Conservation (phyloP, 2,888 invertebrate genomes). For the Philopedon plagiatum region DNA sequence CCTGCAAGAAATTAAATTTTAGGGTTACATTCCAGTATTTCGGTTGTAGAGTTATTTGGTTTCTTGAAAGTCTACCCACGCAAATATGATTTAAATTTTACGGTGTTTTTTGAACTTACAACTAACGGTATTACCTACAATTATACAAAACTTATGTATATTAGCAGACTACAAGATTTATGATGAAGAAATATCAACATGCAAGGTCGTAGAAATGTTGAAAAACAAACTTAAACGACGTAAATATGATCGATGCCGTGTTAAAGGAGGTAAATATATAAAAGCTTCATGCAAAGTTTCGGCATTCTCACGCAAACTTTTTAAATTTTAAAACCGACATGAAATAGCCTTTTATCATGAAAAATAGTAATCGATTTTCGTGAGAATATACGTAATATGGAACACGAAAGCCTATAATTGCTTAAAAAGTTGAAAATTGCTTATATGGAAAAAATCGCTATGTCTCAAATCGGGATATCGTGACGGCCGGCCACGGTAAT, state of each 20-base stretch:
- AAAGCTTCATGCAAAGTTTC: conserved; percentile 19
- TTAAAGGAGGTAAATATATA: conserved; percentile 3
- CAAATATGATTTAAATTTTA: too few species aligned
- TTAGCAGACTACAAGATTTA: conserved; percentile 5
- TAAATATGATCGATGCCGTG: conserved; percentile 25
- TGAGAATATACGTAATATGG: too few species aligned
- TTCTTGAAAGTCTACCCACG: too few species aligned
- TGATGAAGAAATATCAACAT: conserved; percentile 22
- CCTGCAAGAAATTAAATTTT: conserved; percentile 70
- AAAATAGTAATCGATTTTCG: not conserved
- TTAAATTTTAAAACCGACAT: conserved; percentile 2
- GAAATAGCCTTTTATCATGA: not conserved
- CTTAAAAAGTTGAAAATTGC: too few species aligned
- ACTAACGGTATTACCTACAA: not conserved
- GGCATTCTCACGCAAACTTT: conserved; percentile 8
- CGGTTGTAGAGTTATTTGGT: too few species aligned
- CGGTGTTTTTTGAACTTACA: too few species aligned
- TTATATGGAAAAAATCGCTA: too few species aligned
- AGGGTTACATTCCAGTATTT: not conserved
- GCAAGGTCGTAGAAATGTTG: conserved; percentile 12
- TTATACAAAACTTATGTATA: conserved; percentile 7
- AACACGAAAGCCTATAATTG: too few species aligned
- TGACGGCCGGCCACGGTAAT: too few species aligned
- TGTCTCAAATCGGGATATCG: too few species aligned
- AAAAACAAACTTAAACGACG: conserved; percentile 14